A percentile compares a stretch with the other conserved stretches of the same genome.
These are phyloP conservation scores for Aphidius gifuensis DNA, from an alignment of 1,140 invertebrate species.

Conservation along the genomic window DNA sequence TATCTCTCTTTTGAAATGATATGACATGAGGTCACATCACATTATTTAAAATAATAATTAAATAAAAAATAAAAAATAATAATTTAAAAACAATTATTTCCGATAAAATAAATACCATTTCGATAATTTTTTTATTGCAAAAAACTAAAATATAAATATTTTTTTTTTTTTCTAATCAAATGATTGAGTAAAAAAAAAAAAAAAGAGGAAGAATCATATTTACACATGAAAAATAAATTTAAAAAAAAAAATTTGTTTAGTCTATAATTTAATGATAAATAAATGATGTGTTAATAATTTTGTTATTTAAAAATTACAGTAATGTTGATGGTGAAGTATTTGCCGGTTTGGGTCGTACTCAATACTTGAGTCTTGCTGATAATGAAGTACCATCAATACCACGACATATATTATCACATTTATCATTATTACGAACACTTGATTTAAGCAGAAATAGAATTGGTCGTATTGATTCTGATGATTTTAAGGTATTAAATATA, in stretches of 20 bases:
- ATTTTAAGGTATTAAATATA: conserved; percentile 59
- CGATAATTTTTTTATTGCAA: no score
- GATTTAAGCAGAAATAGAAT: conserved; percentile 72
- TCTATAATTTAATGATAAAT: neutral
- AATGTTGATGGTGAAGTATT: conserved; percentile 68
- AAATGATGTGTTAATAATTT: neutral
- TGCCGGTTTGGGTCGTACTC: conserved; percentile 65
- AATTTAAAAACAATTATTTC: neutral
- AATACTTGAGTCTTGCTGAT: conserved; percentile 71
- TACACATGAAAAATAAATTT: no score
- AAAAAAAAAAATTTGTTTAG: no score
- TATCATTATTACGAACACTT: conserved; percentile 68
- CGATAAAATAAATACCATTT: neutral
- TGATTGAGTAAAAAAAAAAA: no score
- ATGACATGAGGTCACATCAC: no score
- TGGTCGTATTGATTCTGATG: conserved; percentile 59
- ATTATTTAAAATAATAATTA: neutral
- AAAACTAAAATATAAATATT: no score
- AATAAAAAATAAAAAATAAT: neutral
- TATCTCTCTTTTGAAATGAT: no score
- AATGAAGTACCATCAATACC: conserved; percentile 70
- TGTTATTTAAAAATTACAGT: conserved; percentile 46
- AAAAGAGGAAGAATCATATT: no score
- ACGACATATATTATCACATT: conserved; percentile 64
- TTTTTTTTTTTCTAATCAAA: no score